These are phyloP conservation scores for Dasysyrphus tricinctus DNA, from an alignment of 2,888 invertebrate genomes.

Conservation along the genomic window DNA sequence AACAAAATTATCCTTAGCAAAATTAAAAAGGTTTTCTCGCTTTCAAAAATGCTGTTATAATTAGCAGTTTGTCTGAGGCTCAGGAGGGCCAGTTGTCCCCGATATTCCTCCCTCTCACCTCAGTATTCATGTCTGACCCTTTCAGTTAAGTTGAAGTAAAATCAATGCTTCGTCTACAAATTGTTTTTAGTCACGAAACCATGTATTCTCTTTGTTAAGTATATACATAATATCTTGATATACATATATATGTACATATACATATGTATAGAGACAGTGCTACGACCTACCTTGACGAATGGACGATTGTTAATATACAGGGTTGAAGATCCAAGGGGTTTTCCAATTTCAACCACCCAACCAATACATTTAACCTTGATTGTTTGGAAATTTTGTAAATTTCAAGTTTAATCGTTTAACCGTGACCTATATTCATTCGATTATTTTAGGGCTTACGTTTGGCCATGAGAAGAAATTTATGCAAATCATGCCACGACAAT, in stretches of 20 bases:
- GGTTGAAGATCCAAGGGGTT: slow-evolving; percentile 26
- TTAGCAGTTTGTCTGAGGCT: background rate
- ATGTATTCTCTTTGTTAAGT: slow-evolving; percentile 3
- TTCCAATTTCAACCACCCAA: slow-evolving; percentile 15
- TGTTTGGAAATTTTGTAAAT: slow-evolving; percentile 45
- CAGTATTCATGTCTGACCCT: slow-evolving; percentile 6
- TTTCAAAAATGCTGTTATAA: background rate
- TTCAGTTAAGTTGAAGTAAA: slow-evolving; percentile 30
- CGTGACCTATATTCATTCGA: slow-evolving; percentile 65
- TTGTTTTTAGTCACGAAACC: slow-evolving; percentile 67
- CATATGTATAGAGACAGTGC: slow-evolving; percentile 5
- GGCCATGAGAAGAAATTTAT: slow-evolving; percentile 60
- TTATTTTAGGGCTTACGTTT: slow-evolving; percentile 48
- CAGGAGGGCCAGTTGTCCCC: too few relatives aligned
- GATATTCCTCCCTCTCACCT: background rate
- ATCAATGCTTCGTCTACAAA: slow-evolving; percentile 69
- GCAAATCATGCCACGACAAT: slow-evolving; percentile 38
- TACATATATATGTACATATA: background rate
- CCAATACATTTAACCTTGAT: slow-evolving; percentile 59
- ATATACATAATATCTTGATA: background rate
- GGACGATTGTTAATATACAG: slow-evolving; percentile 31
- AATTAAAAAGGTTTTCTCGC: background rate
- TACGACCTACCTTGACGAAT: slow-evolving; percentile 23
- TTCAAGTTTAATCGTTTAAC: slow-evolving; percentile 71
- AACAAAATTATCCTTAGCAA: background rate